These are phyloP conservation scores for Formica selysi DNA, from an alignment of 1,140 invertebrate species.

Conservation along the genomic window DNA sequence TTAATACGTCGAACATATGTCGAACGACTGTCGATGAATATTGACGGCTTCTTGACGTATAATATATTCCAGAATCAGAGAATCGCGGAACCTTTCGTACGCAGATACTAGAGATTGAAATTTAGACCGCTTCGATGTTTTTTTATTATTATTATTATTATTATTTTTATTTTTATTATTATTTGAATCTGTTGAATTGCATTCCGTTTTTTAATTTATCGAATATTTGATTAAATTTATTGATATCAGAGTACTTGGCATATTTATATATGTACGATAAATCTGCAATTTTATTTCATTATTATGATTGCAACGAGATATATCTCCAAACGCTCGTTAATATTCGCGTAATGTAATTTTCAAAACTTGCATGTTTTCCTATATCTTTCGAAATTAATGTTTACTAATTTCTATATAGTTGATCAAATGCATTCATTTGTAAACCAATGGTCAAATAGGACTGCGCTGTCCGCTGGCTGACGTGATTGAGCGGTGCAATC, in stretches of 20 bases:
- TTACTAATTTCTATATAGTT: background rate
- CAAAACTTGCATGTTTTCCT: background rate
- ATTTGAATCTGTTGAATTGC: background rate
- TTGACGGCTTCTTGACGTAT: background rate
- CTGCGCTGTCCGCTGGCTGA: background rate
- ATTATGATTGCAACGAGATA: background rate
- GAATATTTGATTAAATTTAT: background rate
- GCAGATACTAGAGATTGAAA: background rate
- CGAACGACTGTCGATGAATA: background rate
- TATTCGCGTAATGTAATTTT: background rate
- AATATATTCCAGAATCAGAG: background rate
- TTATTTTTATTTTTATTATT: background rate
- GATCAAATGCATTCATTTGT: conserved; percentile 10
- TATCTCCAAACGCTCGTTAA: background rate
- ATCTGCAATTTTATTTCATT: background rate
- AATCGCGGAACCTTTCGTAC: background rate
- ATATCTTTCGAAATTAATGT: conserved; percentile 27
- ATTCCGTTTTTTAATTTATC: background rate
- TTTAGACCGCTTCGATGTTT: background rate
- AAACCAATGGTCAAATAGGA: conserved; percentile 1
- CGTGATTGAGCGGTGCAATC: background rate
- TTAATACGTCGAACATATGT: background rate
- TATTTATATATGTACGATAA: background rate
- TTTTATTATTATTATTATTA: background rate
- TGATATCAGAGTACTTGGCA: background rate